Conservation (phyloP, 2,888 invertebrate species). For the Philereme vetulata region DNA sequence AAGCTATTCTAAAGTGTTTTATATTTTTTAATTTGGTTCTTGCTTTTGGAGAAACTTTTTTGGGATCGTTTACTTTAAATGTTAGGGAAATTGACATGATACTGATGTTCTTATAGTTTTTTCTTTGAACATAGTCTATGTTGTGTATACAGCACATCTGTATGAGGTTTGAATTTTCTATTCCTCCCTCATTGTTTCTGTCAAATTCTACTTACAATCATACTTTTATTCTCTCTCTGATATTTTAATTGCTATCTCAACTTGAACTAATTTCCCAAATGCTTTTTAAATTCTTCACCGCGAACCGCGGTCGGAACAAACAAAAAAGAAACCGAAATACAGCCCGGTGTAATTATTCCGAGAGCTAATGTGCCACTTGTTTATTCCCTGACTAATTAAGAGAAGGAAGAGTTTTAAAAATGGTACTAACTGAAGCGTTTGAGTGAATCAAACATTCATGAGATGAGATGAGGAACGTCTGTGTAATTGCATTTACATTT, state of each 20-base stretch:
- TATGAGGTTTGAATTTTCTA: neutral
- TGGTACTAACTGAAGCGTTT: slow-evolving; percentile 62
- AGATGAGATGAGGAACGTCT: slow-evolving; percentile 58
- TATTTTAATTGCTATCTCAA: slow-evolving; percentile 57
- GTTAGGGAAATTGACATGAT: slow-evolving; percentile 14
- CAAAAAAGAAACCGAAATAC: slow-evolving; percentile 58
- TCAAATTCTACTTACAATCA: slow-evolving; percentile 6
- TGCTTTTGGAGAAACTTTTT: slow-evolving; percentile 44
- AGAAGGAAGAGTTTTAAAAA: slow-evolving; percentile 75
- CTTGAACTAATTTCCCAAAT: slow-evolving; percentile 75
- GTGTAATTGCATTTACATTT: slow-evolving; percentile 51
- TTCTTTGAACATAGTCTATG: neutral
- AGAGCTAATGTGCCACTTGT: slow-evolving; percentile 81
- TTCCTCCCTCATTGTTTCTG: neutral
- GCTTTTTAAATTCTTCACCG: slow-evolving; percentile 76
- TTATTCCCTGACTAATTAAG: slow-evolving; percentile 82
- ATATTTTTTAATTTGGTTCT: slow-evolving; percentile 69
- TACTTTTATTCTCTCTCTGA: slow-evolving; percentile 16
- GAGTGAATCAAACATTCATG: slow-evolving; percentile 77
- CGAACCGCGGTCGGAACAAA: slow-evolving; percentile 62
- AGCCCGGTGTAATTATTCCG: slow-evolving; percentile 77
- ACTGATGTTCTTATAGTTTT: neutral
- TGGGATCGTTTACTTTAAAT: slow-evolving; percentile 35
- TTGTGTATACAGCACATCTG: neutral
- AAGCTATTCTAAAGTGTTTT: slow-evolving; percentile 70